Evolutionary conservation across 2,888 invertebrate species (phyloP).

Genomic region (Macroteleia sp.): DNA sequence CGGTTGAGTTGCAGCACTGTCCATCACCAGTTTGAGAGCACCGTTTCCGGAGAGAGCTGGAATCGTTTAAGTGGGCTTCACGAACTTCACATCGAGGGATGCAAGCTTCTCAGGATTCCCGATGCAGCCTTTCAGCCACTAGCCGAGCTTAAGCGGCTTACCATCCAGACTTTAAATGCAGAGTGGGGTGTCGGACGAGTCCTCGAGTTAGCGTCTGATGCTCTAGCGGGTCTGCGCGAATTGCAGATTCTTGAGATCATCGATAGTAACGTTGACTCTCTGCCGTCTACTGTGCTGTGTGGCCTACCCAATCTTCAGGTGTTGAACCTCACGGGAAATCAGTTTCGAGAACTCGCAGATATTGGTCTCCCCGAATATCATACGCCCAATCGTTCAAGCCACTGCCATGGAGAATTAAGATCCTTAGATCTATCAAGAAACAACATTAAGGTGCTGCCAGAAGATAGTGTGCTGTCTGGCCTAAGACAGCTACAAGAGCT

Average conservation of each 20-base stretch:
- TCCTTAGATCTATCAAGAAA: slow-evolving; percentile 93
- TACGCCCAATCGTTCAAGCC: slow-evolving; percentile 82
- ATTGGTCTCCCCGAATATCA: slow-evolving; percentile 87
- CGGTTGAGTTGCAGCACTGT: slow-evolving; percentile 91
- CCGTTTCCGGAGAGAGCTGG: slow-evolving; percentile 89
- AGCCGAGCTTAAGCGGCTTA: too few relatives aligned
- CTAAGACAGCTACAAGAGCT: slow-evolving; percentile 91
- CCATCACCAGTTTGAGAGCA: slow-evolving; percentile 90
- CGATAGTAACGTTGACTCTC: slow-evolving; percentile 92
- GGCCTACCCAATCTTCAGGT: slow-evolving; percentile 91
- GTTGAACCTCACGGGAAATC: slow-evolving; percentile 93
- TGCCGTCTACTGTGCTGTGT: slow-evolving; percentile 93
- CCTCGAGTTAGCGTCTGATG: too few relatives aligned
- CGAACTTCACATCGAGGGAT: slow-evolving; percentile 90
- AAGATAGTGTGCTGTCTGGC: slow-evolving; percentile 90
- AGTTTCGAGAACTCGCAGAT: slow-evolving; percentile 90
- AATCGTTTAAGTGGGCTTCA: slow-evolving; percentile 89
- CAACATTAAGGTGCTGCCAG: slow-evolving; percentile 89
- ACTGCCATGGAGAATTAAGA: slow-evolving; percentile 87
- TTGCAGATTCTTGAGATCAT: slow-evolving; percentile 91
- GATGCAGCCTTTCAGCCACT: slow-evolving; percentile 92
- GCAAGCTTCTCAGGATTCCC: slow-evolving; percentile 91
- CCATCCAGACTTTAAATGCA: too few relatives aligned
- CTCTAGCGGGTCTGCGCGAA: too few relatives aligned
- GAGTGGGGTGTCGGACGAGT: too few relatives aligned